These are phyloP conservation scores for Sinopyrophorus schimmeli DNA, from an alignment of 2,888 invertebrate genomes.

Conservation along the genomic window DNA sequence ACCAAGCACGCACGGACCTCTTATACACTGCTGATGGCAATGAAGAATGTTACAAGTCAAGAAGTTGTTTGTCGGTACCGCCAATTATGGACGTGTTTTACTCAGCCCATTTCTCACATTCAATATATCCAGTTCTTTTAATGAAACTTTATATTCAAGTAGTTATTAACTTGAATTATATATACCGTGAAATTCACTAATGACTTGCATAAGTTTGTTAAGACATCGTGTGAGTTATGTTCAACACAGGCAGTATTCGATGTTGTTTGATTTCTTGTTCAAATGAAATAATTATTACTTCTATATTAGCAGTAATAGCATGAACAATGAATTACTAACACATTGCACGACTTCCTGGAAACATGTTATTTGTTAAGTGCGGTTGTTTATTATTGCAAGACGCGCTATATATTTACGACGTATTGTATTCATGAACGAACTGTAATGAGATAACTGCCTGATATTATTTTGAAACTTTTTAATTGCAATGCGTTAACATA, in stretches of 20 bases:
- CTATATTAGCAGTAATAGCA: conserved; percentile 21
- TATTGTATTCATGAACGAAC: conserved; percentile 23
- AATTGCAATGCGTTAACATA: too few species aligned
- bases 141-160: conserved; percentile 34
- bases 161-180: conserved; percentile 35
- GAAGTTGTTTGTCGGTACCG: conserved; percentile 35
- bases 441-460: conserved; percentile 22
- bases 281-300: too few species aligned
- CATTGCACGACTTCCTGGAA: conserved; percentile 40
- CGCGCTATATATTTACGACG: conserved; percentile 32
- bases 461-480: too few species aligned
- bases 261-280: conserved; percentile 14
- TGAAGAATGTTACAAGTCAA: conserved; percentile 28
- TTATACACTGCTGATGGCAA: conserved; percentile 21
- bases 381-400: conserved; percentile 19
- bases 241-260: conserved; percentile 5
- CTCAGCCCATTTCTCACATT: conserved; percentile 31
- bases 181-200: conserved; percentile 27
- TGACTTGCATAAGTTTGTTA: conserved; percentile 22
- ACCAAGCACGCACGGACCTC: conserved; percentile 18
- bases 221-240: conserved; percentile 7
- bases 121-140: conserved; percentile 30
- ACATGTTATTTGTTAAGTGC: conserved; percentile 32
- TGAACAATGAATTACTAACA: conserved; percentile 34
- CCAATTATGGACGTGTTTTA: conserved; percentile 39